phyloP scores from a whole-genome alignment of 1,140 invertebrate species.

The Lucilia cuprina region DNA sequence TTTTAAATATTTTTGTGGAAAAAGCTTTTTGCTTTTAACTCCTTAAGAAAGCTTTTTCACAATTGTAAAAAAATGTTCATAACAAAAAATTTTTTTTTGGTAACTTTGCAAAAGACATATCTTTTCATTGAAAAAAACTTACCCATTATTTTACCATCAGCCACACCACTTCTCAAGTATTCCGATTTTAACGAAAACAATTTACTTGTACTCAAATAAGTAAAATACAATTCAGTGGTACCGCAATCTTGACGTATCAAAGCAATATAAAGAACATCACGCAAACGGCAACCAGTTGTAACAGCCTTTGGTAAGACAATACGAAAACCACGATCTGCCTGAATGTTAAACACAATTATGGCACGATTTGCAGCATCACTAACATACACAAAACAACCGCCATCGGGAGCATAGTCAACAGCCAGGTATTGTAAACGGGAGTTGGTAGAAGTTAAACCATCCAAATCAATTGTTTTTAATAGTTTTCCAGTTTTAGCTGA shows the following conservation, averaged over 20 bases:
- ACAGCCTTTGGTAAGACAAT: conserved; percentile 68
- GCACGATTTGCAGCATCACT: conserved; percentile 70
- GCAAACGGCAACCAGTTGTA: conserved; percentile 53
- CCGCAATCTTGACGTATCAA: conserved; percentile 65
- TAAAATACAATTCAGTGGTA: conserved; percentile 66
- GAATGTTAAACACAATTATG: conserved; percentile 71
- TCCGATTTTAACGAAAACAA: conserved; percentile 68
- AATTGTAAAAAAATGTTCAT: too few relatives aligned
- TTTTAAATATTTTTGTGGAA: too few relatives aligned
- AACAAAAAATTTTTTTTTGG: too few relatives aligned
- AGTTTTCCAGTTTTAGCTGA: conserved; percentile 67
- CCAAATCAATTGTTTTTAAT: conserved; percentile 67
- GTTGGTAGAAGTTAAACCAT: conserved; percentile 62
- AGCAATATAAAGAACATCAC: conserved; percentile 69
- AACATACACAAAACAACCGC: conserved; percentile 67
- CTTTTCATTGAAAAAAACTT: conserved; percentile 40
- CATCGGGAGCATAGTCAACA: conserved; percentile 67
- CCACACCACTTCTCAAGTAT: conserved; percentile 65
- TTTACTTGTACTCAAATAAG: conserved; percentile 66
- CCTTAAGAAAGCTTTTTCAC: too few relatives aligned
- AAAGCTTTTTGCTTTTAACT: too few relatives aligned
- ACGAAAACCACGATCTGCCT: conserved; percentile 66
- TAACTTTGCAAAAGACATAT: too few relatives aligned
- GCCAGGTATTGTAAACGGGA: conserved; percentile 69
- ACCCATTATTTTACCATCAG: conserved; percentile 64